Percentiles rank a stretch among this genome's conserved stretches.
These are phyloP conservation scores for Brachirus orientalis DNA, from an alignment of 2,113 vertebrate genomes.

Conservation along the genomic window DNA sequence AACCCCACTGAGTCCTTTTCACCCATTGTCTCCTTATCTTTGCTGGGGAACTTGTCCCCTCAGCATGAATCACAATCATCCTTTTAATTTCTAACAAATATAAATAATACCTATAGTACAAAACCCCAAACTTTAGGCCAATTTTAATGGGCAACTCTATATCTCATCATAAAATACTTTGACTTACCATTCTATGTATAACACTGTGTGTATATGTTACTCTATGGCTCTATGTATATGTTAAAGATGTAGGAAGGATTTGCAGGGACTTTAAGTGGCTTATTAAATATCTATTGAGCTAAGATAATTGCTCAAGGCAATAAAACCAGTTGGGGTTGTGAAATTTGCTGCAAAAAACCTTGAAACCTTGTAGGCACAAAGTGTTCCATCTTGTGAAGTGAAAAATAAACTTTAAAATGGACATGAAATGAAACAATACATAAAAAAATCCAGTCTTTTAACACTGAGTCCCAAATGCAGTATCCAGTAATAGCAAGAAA, in stretches of 20 bases:
- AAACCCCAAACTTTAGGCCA: not conserved
- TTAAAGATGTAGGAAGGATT: not conserved
- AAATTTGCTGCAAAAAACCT: conserved; percentile 28
- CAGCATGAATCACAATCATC: conserved; percentile 78
- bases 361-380: conserved; percentile 10
- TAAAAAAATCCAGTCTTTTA: conserved; percentile 20
- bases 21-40: conserved; percentile 45
- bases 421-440: conserved; percentile 10
- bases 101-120: conserved; percentile 20
- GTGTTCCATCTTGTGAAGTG: conserved; percentile 2
- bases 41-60: conserved; percentile 42
- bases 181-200: conserved; percentile 7
- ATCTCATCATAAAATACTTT: conserved; percentile 22
- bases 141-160: not conserved
- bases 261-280: too few species aligned
- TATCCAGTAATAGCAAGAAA: conserved; percentile 37
- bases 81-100: not conserved
- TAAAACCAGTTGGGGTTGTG: conserved; percentile 17
- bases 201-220: not conserved
- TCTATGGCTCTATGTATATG: not conserved
- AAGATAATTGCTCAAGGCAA: conserved; percentile 38
- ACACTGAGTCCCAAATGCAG: conserved; percentile 34
- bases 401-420: too few species aligned
- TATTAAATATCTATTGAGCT: conserved; percentile 1
- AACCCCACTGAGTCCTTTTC: conserved; percentile 78